Evolutionary conservation across 2,888 invertebrate genomes (phyloP).

Genomic region (Calliopum simillimum): DNA sequence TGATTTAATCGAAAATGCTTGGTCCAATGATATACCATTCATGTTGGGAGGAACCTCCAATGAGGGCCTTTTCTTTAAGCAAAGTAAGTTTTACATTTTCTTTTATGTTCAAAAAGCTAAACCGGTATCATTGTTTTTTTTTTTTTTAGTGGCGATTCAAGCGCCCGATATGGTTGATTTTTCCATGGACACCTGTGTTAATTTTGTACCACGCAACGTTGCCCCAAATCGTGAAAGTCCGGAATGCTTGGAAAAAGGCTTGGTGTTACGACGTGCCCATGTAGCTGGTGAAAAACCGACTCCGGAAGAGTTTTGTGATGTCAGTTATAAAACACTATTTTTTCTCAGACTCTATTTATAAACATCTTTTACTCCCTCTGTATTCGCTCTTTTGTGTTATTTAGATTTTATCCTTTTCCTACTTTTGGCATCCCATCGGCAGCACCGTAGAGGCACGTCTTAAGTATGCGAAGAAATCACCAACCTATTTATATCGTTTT

Average conservation of each 20-base stretch:
- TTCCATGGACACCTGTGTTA: constrained; percentile 38
- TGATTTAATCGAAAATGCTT: constrained; percentile 49
- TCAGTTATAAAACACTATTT: constrained; percentile 19
- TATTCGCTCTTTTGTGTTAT: constrained; percentile 2
- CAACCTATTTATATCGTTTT: constrained; percentile 54
- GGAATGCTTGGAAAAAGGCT: constrained; percentile 45
- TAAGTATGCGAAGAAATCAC: constrained; percentile 36
- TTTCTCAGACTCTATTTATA: neutral
- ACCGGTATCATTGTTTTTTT: too few species aligned
- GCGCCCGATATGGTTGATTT: constrained; percentile 14
- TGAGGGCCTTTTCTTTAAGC: constrained; percentile 47
- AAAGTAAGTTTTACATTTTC: constrained; percentile 4
- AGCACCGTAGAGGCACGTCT: constrained; percentile 38
- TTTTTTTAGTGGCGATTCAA: constrained; percentile 34
- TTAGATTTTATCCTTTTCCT: constrained; percentile 49
- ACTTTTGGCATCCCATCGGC: constrained; percentile 51
- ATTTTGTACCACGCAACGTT: constrained; percentile 45
- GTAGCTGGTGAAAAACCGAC: constrained; percentile 45
- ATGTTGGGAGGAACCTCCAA: constrained; percentile 52
- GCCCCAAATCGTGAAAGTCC: constrained; percentile 34
- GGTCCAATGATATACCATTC: constrained; percentile 53
- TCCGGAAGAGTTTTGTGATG: constrained; percentile 46
- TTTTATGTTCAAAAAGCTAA: too few species aligned
- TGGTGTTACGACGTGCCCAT: constrained; percentile 44
- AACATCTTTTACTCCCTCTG: neutral